These are phyloP conservation scores for Tichodroma muraria DNA, from an alignment of 2,113 vertebrate species.

Conservation along the genomic window DNA sequence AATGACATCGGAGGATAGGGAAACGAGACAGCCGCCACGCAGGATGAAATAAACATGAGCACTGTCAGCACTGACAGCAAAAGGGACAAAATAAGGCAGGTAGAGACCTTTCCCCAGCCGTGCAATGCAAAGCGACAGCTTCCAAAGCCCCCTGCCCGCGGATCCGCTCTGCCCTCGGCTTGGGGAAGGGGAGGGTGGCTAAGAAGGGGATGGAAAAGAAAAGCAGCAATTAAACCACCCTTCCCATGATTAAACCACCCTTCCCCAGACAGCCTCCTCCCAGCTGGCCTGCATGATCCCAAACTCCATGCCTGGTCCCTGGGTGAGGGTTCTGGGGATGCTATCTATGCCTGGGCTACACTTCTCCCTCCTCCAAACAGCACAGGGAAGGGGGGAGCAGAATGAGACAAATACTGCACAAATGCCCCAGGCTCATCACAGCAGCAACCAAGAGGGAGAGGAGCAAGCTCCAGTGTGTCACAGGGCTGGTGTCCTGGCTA, in stretches of 20 bases:
- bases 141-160: not conserved
- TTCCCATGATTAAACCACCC: not conserved
- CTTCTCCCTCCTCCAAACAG: not conserved
- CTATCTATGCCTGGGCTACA: not conserved
- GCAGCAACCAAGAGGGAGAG: not conserved
- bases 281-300: rapidly evolving
- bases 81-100: slow-evolving; percentile 85
- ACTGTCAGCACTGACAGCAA: slow-evolving; percentile 89
- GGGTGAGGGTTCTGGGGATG: not conserved
- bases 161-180: not conserved
- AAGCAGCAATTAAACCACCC: slow-evolving; percentile 23
- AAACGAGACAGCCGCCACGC: slow-evolving; percentile 87
- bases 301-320: rapidly evolving
- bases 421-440: not conserved
- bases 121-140: slow-evolving; percentile 80
- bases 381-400: not conserved
- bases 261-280: not conserved
- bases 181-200: not conserved
- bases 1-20: slow-evolving; percentile 96
- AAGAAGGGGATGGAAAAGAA: not conserved
- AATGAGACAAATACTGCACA: not conserved
- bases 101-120: slow-evolving; percentile 81
- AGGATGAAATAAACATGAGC: slow-evolving; percentile 99
- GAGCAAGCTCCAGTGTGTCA: not conserved
- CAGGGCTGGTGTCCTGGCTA: rapidly evolving